These are phyloP conservation scores for Agrotis ipsilon DNA, from an alignment of 2,888 invertebrate species.

Conservation along the genomic window DNA sequence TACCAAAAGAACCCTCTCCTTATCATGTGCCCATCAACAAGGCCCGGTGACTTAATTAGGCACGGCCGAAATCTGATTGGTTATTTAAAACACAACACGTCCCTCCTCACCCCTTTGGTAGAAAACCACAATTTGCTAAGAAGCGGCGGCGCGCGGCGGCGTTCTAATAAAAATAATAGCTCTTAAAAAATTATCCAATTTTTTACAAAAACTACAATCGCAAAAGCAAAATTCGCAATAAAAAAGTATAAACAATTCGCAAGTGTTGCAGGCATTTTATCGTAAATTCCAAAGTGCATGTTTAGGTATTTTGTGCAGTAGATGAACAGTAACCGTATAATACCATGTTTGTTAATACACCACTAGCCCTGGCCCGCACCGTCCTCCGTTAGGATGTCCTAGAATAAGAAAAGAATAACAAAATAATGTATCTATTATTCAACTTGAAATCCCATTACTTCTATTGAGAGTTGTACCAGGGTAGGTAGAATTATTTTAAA, in stretches of 20 bases:
- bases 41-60: too few relatives aligned
- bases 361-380: slow-evolving; percentile 7
- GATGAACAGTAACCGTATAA: not conserved
- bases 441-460: not conserved
- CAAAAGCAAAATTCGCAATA: not conserved
- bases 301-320: not conserved
- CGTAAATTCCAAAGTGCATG: not conserved
- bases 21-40: too few relatives aligned
- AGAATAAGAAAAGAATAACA: slow-evolving; percentile 10
- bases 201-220: not conserved
- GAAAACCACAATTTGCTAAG: too few relatives aligned
- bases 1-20: too few relatives aligned
- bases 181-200: not conserved
- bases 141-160: too few relatives aligned
- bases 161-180: too few relatives aligned
- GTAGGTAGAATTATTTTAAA: not conserved
- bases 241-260: slow-evolving; percentile 2
- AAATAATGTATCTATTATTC: not conserved
- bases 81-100: too few relatives aligned
- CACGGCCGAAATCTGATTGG: too few relatives aligned
- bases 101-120: too few relatives aligned
- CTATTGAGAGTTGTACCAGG: not conserved
- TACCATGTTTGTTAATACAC: slow-evolving; percentile 18
- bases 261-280: not conserved
- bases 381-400: slow-evolving; percentile 17